phyloP scores from a whole-genome alignment of 2,113 vertebrate species.

The Gymnarchus niloticus region DNA sequence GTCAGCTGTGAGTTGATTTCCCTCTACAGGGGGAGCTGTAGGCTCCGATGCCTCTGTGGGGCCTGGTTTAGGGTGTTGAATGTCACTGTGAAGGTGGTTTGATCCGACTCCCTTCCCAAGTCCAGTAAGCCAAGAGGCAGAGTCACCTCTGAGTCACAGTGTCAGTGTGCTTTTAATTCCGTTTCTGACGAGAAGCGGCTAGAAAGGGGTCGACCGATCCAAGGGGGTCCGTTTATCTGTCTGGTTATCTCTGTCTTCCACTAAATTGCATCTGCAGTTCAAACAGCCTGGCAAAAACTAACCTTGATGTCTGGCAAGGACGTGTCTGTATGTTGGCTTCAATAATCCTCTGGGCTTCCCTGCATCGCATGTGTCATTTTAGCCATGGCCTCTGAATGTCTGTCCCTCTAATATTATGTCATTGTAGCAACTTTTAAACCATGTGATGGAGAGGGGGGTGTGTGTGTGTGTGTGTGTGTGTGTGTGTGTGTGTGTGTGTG shows the following conservation, averaged over 20 bases:
- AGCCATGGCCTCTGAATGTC: neutral
- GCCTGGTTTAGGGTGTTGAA: neutral
- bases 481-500: neutral
- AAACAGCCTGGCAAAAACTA: neutral
- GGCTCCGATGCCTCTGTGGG: neutral
- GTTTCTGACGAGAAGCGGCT: neutral
- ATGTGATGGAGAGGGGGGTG: neutral
- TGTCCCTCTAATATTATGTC: neutral
- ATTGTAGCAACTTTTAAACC: neutral
- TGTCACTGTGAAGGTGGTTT: neutral
- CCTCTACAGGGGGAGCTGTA: neutral
- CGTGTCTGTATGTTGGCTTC: neutral
- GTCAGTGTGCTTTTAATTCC: neutral
- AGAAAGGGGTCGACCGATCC: neutral
- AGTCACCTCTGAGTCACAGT: neutral
- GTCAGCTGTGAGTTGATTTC: neutral
- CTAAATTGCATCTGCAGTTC: neutral
- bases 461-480: neutral
- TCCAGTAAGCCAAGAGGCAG: neutral
- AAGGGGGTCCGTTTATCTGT: neutral
- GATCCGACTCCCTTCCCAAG: neutral
- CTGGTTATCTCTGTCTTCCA: neutral
- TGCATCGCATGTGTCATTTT: neutral
- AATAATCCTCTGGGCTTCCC: neutral
- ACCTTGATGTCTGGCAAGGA: neutral